Conservation (phyloP, 2,113 vertebrate species). For the Vulpes ferrilata region DNA sequence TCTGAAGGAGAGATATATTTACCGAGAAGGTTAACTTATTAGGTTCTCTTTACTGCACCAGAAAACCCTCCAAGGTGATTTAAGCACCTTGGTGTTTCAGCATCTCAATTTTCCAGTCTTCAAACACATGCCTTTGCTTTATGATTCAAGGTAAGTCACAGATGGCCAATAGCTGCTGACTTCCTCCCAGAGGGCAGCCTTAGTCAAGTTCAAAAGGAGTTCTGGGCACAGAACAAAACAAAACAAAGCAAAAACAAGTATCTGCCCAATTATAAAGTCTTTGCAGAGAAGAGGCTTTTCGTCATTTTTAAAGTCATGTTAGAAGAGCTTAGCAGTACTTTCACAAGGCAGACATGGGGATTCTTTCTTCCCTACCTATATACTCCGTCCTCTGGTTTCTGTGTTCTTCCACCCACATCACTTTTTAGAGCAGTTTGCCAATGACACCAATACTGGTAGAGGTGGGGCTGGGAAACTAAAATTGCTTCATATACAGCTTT, state of each 20-base stretch:
- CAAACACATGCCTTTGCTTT: slow-evolving; percentile 24
- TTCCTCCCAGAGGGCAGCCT: background rate
- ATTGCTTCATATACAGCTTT: slow-evolving; percentile 73
- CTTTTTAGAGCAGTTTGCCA: slow-evolving; percentile 44
- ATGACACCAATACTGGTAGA: slow-evolving; percentile 47
- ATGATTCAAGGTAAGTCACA: slow-evolving; percentile 22
- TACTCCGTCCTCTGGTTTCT: slow-evolving; percentile 15
- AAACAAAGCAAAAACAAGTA: background rate
- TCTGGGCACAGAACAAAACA: background rate
- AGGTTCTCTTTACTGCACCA: background rate
- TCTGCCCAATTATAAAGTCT: slow-evolving; percentile 1
- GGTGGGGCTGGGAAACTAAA: slow-evolving; percentile 52
- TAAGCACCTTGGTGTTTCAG: background rate
- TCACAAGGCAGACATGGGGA: background rate
- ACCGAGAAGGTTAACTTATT: background rate
- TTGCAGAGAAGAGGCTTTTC: background rate
- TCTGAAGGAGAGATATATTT: background rate
- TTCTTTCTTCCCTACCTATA: background rate
- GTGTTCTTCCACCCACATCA: slow-evolving; percentile 47
- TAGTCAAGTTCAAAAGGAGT: slow-evolving; percentile 15
- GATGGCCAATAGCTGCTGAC: background rate
- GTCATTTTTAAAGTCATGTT: background rate
- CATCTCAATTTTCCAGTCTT: background rate
- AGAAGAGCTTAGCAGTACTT: background rate
- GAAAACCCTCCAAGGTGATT: background rate